These are phyloP conservation scores for Furcula furcula DNA, from an alignment of 2,888 invertebrate genomes.

Conservation along the genomic window DNA sequence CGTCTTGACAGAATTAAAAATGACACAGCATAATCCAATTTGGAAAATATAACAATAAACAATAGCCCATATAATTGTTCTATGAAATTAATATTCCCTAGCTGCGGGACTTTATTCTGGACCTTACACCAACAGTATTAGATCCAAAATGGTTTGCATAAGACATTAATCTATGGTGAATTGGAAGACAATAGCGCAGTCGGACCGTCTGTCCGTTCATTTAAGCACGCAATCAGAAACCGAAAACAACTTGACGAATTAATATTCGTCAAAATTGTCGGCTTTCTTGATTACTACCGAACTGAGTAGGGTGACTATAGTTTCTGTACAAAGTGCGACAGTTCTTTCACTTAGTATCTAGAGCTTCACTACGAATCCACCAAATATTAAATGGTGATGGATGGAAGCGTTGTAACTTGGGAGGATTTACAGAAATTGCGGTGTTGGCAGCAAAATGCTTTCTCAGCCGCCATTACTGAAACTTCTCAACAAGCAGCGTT, in stretches of 20 bases:
- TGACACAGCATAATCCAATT: conserved; percentile 23
- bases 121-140: conserved; percentile 1
- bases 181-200: conserved; percentile 31
- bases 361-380: background rate
- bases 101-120: background rate
- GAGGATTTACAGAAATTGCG: too few species aligned
- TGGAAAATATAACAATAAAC: conserved; percentile 29
- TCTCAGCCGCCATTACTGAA: too few species aligned
- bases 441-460: too few species aligned
- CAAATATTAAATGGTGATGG: background rate
- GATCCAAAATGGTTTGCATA: conserved; percentile 7
- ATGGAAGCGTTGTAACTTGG: background rate
- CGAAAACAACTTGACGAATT: conserved; percentile 68
- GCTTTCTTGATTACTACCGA: conserved; percentile 60
- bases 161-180: conserved; percentile 23
- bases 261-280: conserved; percentile 70
- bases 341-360: background rate
- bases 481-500: too few species aligned
- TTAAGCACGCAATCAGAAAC: conserved; percentile 71
- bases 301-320: conserved; percentile 24
- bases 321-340: background rate
- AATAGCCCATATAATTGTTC: conserved; percentile 25
- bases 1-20: conserved; percentile 1
- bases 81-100: conserved; percentile 26
- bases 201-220: conserved; percentile 42